These are phyloP conservation scores for Bombus superbus DNA, from an alignment of 1,140 invertebrate genomes.

Conservation along the genomic window DNA sequence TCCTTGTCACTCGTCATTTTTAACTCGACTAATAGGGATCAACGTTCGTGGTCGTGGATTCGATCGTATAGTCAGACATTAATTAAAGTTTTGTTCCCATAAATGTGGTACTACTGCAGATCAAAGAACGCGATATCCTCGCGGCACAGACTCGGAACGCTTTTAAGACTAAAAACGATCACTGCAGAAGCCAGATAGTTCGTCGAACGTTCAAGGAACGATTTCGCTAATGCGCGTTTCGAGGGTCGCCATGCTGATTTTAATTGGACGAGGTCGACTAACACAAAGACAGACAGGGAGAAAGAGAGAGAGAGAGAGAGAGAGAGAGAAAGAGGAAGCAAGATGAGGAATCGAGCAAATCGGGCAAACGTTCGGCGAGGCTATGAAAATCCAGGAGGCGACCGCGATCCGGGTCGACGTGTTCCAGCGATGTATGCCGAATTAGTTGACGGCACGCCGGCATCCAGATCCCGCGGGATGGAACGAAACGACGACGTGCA, in stretches of 20 bases:
- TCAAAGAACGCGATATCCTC: background rate
- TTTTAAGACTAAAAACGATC: background rate
- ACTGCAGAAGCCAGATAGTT: background rate
- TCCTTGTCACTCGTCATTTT: too few species aligned
- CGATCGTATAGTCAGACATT: background rate
- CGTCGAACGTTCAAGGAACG: background rate
- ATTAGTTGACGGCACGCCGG: conserved; percentile 49
- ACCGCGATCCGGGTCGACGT: conserved; percentile 36
- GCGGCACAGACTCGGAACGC: too few species aligned
- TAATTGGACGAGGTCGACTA: background rate
- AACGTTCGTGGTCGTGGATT: too few species aligned
- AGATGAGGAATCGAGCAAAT: too few species aligned
- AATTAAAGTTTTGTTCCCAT: background rate
- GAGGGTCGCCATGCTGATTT: background rate
- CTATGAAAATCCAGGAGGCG: conserved; percentile 24
- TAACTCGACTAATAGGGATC: too few species aligned
- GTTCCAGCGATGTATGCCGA: conserved; percentile 42
- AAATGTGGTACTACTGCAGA: background rate
- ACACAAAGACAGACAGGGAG: background rate
- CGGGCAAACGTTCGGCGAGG: background rate
- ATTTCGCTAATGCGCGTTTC: conserved; percentile 19
- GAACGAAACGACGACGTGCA: conserved; percentile 19
- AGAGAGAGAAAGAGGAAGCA: background rate
- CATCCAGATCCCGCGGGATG: conserved; percentile 30
- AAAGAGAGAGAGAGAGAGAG: background rate